Evolutionary conservation across 2,113 vertebrate species (phyloP), one percentile per base, ranked within the genome.

Genomic region (Chloropsis hardwickii): DNA sequence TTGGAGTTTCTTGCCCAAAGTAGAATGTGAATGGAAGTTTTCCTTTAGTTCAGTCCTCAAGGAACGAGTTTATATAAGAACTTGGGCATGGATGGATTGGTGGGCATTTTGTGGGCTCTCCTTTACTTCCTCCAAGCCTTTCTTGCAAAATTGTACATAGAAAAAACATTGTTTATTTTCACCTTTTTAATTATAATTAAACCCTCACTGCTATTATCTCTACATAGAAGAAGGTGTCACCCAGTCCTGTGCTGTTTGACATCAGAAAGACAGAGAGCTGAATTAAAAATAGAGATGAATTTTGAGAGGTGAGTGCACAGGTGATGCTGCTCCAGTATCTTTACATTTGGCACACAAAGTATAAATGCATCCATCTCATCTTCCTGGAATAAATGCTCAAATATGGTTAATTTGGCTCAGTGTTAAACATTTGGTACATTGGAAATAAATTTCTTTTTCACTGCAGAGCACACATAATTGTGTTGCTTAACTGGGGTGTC

Each of bases 381-480:
- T 74, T 58, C n/a, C 35, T 85, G 42, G 19, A 33, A 66, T 25
- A 42, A 62, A 35, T 42, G 5, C 13, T 66, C 8, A 18, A 50
- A 7, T 60, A 18, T 27, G 29, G 9, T 62, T 39, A 48, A 42
- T 58, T 84, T 1, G 27, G 13, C 28, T 71, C 31, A 10, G 1
- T 39, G 21, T 60, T 74, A 54, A 84, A 19, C 1, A 1, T 37
- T 31, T n/a, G 7, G 8, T 39, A 14, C 4, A 0, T 1, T 71
- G 70, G 42, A 50, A 76, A 62, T 27, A 35, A 47, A 88, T 66
- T 27, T 47, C 2, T 4, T 44, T 84, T 45, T 12, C 29, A 15
- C 5, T 42, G 14, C 14, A 62, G 64, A 50, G 6, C 15, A 12
- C 2, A 0, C 16, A 28, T 3, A 10, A 2, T 51, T 80, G 7